Percentiles rank a stretch among this genome's conserved stretches.
Conservation (phyloP, 1,140 invertebrate genomes). For the Diabrotica undecimpunctata region DNA sequence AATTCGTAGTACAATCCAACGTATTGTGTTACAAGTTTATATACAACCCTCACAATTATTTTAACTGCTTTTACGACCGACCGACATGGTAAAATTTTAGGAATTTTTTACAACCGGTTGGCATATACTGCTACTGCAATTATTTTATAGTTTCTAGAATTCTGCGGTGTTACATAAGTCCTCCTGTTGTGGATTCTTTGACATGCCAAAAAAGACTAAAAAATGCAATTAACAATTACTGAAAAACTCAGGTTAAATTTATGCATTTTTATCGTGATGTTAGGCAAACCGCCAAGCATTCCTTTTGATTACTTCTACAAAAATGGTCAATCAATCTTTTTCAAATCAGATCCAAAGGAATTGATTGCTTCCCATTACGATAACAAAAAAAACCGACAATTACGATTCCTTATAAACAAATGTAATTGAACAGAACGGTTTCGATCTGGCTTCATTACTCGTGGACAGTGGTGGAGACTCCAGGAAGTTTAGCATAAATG, state of each 20-base stretch:
- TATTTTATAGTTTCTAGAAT: too few species aligned
- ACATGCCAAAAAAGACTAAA: neutral
- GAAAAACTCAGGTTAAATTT: neutral
- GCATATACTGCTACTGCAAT: too few species aligned
- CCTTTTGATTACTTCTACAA: neutral
- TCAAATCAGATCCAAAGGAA: neutral
- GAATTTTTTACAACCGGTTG: too few species aligned
- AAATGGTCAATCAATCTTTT: conserved; percentile 2
- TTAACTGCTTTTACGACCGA: too few species aligned
- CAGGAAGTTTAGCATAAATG: too few species aligned
- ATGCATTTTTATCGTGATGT: neutral
- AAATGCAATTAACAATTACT: neutral
- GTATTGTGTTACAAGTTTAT: too few species aligned
- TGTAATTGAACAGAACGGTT: neutral
- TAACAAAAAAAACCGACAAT: conserved; percentile 3
- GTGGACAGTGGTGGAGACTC: too few species aligned
- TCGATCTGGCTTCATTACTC: neutral
- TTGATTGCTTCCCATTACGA: neutral
- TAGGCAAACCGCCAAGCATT: neutral
- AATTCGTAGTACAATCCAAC: too few species aligned
- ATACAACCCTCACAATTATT: too few species aligned
- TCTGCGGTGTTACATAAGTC: too few species aligned
- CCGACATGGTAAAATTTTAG: too few species aligned
- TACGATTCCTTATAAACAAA: conserved; percentile 4
- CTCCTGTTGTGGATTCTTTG: neutral